A percentile compares a stretch with the other conserved stretches of the same genome.
Conservation (phyloP, 2,113 vertebrate genomes). For the Nansenia antarctica region DNA sequence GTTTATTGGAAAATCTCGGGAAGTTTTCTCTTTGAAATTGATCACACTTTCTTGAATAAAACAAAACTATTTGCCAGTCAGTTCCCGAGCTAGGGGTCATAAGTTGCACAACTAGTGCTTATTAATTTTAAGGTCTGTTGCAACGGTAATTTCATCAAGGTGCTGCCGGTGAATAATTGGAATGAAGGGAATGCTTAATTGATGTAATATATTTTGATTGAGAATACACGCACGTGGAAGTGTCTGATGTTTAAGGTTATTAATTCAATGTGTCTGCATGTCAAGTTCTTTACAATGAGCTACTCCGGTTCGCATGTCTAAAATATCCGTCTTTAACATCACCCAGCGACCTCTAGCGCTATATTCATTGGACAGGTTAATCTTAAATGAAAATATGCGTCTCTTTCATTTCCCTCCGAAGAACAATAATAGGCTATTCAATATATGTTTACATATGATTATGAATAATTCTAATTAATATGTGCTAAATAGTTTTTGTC, state of each 20-base stretch:
- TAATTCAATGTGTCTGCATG: constrained; percentile 10
- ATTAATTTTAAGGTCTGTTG: not conserved
- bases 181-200: constrained; percentile 5
- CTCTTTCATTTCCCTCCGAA: not conserved
- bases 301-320: not conserved
- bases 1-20: too few relatives aligned
- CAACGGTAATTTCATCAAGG: not conserved
- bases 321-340: not conserved
- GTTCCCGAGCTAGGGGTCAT: not conserved
- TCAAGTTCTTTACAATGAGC: not conserved
- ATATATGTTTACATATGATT: not conserved
- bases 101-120: not conserved
- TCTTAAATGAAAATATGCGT: not conserved
- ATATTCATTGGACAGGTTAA: not conserved
- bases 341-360: not conserved
- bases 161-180: not conserved
- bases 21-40: not conserved
- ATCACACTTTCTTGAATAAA: not conserved
- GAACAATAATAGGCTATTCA: not conserved
- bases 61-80: not conserved
- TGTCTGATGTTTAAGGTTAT: constrained; percentile 8
- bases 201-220: constrained; percentile 8
- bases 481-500: not conserved
- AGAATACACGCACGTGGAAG: not conserved
- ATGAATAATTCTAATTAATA: not conserved